Conservation (phyloP, 2,113 vertebrate species). For the Tetraodon nigroviridis region DNA sequence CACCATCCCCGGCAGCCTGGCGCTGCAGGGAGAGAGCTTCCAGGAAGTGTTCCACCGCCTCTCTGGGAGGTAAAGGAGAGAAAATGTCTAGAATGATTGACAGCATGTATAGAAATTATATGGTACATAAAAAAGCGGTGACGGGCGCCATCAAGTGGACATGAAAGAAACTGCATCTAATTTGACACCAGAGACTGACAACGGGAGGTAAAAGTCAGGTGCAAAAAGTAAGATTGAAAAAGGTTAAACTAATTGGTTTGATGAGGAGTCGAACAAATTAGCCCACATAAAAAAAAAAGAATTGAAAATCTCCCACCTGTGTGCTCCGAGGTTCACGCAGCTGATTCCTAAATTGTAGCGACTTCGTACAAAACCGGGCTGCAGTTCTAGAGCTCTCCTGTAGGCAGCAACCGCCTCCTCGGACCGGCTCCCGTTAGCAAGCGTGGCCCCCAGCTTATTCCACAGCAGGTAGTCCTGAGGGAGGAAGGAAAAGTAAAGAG, state of each 20-base stretch:
- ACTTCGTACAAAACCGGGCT: conserved; percentile 94
- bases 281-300: background rate
- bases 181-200: background rate
- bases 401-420: conserved; percentile 95
- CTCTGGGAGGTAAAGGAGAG: conserved; percentile 69
- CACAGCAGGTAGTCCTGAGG: conserved; percentile 91
- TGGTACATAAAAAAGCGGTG: no score
- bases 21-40: conserved; percentile 94
- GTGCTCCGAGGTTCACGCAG: conserved; percentile 93
- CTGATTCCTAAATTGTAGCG: conserved; percentile 98
- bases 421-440: conserved; percentile 93
- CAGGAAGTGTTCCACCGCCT: conserved; percentile 96
- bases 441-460: conserved; percentile 95
- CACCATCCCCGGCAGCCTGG: conserved; percentile 80
- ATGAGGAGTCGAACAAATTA: background rate
- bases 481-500: background rate
- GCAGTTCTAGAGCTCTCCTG: conserved; percentile 88
- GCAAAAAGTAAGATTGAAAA: no score
- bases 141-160: conserved; percentile 32
- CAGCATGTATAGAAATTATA: no score
- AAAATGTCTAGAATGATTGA: background rate
- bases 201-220: background rate
- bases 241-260: no score
- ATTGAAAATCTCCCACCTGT: conserved; percentile 80
- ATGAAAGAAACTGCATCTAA: background rate